Conservation (phyloP, 1,140 invertebrate species). For the Stenopsyche tienmushanensis region DNA sequence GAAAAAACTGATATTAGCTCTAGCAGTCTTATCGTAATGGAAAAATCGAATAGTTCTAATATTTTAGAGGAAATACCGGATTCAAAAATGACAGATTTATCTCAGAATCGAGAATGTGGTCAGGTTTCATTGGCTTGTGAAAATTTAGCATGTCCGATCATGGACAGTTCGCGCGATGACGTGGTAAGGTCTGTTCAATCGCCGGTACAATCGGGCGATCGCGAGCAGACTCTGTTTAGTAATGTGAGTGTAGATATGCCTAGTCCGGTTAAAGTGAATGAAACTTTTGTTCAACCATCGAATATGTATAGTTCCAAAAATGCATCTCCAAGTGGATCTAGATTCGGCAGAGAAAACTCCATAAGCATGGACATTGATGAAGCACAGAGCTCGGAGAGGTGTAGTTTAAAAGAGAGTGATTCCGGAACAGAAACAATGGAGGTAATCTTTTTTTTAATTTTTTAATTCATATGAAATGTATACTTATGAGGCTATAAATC, state of each 20-base stretch:
- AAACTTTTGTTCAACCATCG: slow-evolving; percentile 24
- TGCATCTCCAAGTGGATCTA: slow-evolving; percentile 42
- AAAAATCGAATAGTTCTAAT: slow-evolving; percentile 50
- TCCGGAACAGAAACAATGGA: slow-evolving; percentile 82
- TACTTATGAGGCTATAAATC: too few relatives aligned
- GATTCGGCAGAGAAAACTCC: slow-evolving; percentile 43
- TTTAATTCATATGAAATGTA: too few relatives aligned
- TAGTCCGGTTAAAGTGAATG: slow-evolving; percentile 16
- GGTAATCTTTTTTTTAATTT: slow-evolving; percentile 54
- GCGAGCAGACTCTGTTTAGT: slow-evolving; percentile 8
- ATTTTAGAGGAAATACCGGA: slow-evolving; percentile 55
- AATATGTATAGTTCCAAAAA: slow-evolving; percentile 4
- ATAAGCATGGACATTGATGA: slow-evolving; percentile 63
- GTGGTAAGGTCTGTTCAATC: neutral
- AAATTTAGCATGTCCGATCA: neutral
- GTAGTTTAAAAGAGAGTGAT: slow-evolving; percentile 62
- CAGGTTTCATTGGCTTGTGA: neutral
- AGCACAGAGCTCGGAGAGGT: slow-evolving; percentile 54
- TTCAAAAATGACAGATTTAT: slow-evolving; percentile 55
- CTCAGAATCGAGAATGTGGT: slow-evolving; percentile 46
- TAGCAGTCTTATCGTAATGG: slow-evolving; percentile 54
- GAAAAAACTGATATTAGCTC: slow-evolving; percentile 52
- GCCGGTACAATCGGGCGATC: slow-evolving; percentile 47
- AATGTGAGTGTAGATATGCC: slow-evolving; percentile 19
- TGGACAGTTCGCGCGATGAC: neutral